Evolutionary conservation across 2,888 invertebrate species (phyloP).

Genomic region (Campoplex nolae): DNA sequence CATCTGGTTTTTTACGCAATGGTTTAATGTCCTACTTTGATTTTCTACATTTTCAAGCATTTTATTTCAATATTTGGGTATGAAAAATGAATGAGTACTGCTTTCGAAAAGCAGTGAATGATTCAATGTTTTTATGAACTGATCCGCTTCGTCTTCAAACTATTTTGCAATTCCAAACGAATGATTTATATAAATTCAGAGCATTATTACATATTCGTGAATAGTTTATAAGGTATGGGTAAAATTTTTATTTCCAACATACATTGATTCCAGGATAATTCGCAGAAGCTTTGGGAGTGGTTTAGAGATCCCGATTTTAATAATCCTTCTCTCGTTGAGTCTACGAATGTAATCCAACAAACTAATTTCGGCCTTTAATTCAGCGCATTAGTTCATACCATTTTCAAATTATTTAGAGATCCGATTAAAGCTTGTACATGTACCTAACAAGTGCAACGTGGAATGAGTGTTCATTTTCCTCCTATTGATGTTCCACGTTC

Average conservation of each 20-base stretch:
- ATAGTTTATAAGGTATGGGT: not conserved
- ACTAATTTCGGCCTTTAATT: conserved; percentile 74
- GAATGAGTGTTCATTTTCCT: conserved; percentile 27
- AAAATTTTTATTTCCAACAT: not conserved
- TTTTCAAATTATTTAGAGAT: conserved; percentile 64
- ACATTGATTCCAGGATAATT: not conserved
- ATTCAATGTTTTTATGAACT: not conserved
- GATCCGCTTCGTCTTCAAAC: not conserved
- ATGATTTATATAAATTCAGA: not conserved
- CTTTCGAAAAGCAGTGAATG: not conserved
- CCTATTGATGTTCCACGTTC: not conserved
- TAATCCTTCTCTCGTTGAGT: conserved; percentile 58
- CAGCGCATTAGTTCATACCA: conserved; percentile 68
- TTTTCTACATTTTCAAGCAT: conserved; percentile 17
- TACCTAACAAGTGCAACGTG: conserved; percentile 18
- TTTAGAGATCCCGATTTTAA: conserved; percentile 71
- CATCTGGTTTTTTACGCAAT: too few species aligned
- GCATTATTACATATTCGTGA: not conserved
- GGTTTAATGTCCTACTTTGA: conserved; percentile 28
- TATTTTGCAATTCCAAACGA: not conserved
- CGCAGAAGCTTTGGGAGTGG: not conserved
- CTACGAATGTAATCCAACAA: conserved; percentile 66
- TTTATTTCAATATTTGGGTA: conserved; percentile 4
- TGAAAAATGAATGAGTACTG: not conserved
- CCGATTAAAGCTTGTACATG: conserved; percentile 55